Evolutionary conservation across 2,888 invertebrate genomes (phyloP), one percentile per base, ranked within the genome.

Genomic region (Amiota mariae): DNA sequence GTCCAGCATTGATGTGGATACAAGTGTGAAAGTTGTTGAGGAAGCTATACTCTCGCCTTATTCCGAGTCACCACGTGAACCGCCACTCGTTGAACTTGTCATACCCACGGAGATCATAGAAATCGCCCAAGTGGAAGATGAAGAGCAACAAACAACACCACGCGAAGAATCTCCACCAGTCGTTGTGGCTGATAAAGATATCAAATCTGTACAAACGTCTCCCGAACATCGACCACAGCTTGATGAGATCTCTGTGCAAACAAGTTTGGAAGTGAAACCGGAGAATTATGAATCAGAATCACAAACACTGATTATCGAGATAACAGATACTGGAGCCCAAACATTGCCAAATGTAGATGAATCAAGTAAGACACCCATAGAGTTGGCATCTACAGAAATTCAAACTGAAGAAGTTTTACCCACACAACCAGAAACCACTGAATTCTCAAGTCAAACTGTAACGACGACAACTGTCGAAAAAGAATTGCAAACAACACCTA

Each of bases 11-110:
- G 75, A 90, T 89, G 92, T 92, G 72, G 91, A 92, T 3, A 91
- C 91, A 20, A 91, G 92, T 8, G 93, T 94, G 0, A 94, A 93
- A 90, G 91, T 94, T 48, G 87, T 94, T 12, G 94, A 94, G 90
- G 94, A 94, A 90, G 91, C 91, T 73, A 79, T 94, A 10, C 88
- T 92, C 59, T 91, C 91, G 20, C 91, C 92, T 72, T 92, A 92
- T 18, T 91, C 92, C 81, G 91, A 91, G 77, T 91, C 92, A 0
- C 89, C 91, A n/a, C 90, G 91, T 57, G 92, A 92, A 67, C 36
- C 36, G 8, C 90, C 93, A 0, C 90, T 92, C 15, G 91, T 90
- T 74, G 91, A 93, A 71, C 90, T 94, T 4, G 82, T 89, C 13
- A 88, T 89, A 73, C 85, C 86, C 11, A 87, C 87, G 11, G 90